Conservation (phyloP, 2,888 invertebrate species). For the Caenorhabditis becei region DNA sequence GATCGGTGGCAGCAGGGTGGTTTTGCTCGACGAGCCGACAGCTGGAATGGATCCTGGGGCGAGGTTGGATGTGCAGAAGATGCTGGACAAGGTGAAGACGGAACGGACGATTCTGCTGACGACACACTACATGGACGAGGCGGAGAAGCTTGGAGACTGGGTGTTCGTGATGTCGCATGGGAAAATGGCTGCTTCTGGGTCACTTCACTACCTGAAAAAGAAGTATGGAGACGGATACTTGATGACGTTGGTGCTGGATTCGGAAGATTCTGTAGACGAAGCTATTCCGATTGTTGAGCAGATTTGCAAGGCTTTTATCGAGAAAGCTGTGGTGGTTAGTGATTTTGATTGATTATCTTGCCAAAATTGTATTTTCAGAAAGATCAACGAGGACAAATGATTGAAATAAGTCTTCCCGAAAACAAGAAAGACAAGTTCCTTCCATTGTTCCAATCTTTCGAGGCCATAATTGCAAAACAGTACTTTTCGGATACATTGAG, state of each 20-base stretch:
- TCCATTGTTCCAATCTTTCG: conserved; percentile 71
- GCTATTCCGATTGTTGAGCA: neutral
- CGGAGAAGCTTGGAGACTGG: conserved; percentile 78
- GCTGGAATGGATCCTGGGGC: conserved; percentile 74
- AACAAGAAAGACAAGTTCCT: conserved; percentile 41
- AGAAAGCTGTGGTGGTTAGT: neutral
- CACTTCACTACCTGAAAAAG: conserved; percentile 72
- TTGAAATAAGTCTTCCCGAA: conserved; percentile 66
- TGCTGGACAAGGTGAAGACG: conserved; percentile 57
- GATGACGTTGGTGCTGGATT: conserved; percentile 68
- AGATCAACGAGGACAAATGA: conserved; percentile 58
- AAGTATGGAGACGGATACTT: conserved; percentile 77
- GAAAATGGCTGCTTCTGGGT: conserved; percentile 72
- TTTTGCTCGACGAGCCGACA: conserved; percentile 76
- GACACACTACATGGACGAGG: conserved; percentile 81
- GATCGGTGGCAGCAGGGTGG: conserved; percentile 69
- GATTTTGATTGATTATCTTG: neutral
- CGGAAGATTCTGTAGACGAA: neutral
- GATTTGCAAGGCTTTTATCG: neutral
- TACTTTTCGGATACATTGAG: conserved; percentile 20
- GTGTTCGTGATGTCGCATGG: conserved; percentile 78
- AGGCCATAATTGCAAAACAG: conserved; percentile 51
- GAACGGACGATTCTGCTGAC: conserved; percentile 75
- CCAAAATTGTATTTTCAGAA: conserved; percentile 22
- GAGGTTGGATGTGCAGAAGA: conserved; percentile 66